Conservation (phyloP, 1,140 invertebrate species). For the Ostrea denselamellosa region DNA sequence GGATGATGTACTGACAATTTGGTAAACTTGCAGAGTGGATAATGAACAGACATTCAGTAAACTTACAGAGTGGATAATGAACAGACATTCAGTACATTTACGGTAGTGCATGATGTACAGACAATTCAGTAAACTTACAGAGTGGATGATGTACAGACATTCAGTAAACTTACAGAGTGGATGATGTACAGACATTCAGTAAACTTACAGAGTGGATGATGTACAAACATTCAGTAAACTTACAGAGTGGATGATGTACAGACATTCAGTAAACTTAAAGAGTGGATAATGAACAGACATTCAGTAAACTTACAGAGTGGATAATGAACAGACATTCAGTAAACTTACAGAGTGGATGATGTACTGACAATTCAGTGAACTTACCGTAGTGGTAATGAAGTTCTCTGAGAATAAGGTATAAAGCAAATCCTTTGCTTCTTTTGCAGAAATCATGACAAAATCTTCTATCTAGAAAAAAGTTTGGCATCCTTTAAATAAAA, state of each 20-base stretch:
- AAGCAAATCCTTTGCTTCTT: constrained; percentile 91
- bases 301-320: too few relatives aligned
- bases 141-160: too few relatives aligned
- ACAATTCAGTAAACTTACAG: too few relatives aligned
- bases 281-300: too few relatives aligned
- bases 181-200: too few relatives aligned
- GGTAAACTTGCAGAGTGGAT: constrained; percentile 72
- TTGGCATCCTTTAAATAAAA: not conserved
- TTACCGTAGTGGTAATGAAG: constrained; percentile 80
- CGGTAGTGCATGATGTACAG: too few relatives aligned
- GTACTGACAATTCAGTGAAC: constrained; percentile 40
- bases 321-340: too few relatives aligned
- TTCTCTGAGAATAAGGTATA: constrained; percentile 90
- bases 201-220: not conserved
- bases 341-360: not conserved
- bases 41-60: too few relatives aligned
- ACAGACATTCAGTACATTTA: too few relatives aligned
- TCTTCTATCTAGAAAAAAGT: constrained; percentile 85
- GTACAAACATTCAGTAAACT: constrained; percentile 46
- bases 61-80: too few relatives aligned
- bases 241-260: constrained; percentile 69
- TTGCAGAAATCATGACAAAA: constrained; percentile 91
- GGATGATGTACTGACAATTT: not conserved
- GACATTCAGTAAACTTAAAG: too few relatives aligned
- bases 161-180: too few relatives aligned